Evolutionary conservation across 2,888 invertebrate genomes (phyloP), one percentile per base, ranked within the genome.

Genomic region (Drosophila borborema): DNA sequence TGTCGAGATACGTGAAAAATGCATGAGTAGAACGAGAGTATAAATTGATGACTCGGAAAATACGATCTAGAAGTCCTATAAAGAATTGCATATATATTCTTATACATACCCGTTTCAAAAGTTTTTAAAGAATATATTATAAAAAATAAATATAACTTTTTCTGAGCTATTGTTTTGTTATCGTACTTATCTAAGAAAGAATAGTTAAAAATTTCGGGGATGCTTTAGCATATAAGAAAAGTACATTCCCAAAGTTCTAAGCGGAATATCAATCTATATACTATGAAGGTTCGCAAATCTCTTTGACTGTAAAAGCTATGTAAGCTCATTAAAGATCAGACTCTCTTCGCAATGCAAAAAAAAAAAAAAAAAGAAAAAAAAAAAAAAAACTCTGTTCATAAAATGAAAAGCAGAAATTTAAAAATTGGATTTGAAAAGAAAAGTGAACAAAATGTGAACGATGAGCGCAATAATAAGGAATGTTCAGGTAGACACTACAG

Each of bases 361-460:
- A 54, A 55, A 28, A 28, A 7, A 63, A 56, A 55, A 38, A 40
- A n/a, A n/a, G n/a, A n/a, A 41, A 28, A 28, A 7, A 63, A 54
- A 55, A 28, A 28, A 7, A 63, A 56, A 55, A 38, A 40, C 7
- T 16, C 6, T 40, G n/a, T 49, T 31, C n/a, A 31, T 31, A 31
- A 31, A 10, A n/a, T 10, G n/a, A 49, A 31, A 31, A 31, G 31
- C 31, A n/a, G 49, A 49, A 49, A 49, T 34, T 18, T 18, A 34
- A 74, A 70, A 64, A 61, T 69, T 64, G 54, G 71, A 53, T 72
- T 60, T 80, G 72, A 53, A 70, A 68, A 73, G 56, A 75, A 80
- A 80, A 82, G 72, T 80, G 77, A 65, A 77, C 36, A 61, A 78
- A 46, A 34, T 48, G 60, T 45, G 43, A 58, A 55, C 46, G 53